Conservation (phyloP, 2,113 vertebrate species). For the Nothocercus nigrocapillus region DNA sequence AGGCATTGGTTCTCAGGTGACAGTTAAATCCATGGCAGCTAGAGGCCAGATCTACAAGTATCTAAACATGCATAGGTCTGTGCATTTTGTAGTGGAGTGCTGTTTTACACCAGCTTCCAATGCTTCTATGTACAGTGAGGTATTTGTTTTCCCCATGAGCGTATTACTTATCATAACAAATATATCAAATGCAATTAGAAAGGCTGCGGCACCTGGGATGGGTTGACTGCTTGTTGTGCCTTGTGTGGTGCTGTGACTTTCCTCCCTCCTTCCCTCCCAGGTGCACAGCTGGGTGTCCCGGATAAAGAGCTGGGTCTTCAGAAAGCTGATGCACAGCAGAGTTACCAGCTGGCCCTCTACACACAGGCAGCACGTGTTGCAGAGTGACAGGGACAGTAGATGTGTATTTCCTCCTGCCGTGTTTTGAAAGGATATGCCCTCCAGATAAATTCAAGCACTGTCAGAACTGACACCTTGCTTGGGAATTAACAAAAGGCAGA, state of each 20-base stretch:
- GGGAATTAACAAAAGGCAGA: conserved; percentile 10
- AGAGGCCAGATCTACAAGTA: neutral
- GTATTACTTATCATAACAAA: neutral
- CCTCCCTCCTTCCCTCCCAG: neutral
- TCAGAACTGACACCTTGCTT: conserved; percentile 17
- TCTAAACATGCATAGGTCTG: neutral
- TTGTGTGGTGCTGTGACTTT: neutral
- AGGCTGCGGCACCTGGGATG: neutral
- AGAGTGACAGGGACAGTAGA: neutral
- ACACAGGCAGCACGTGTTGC: fast-evolving
- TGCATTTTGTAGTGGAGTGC: neutral
- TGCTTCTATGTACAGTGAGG: neutral
- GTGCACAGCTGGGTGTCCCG: neutral
- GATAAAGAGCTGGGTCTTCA: neutral
- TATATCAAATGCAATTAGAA: neutral
- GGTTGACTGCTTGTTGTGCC: neutral
- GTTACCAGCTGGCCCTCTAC: neutral
- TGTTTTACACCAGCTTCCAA: neutral
- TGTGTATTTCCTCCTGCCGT: neutral
- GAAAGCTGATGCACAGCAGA: fast-evolving
- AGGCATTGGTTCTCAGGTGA: neutral
- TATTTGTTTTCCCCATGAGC: neutral
- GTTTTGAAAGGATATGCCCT: conserved; percentile 19
- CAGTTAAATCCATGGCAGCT: neutral
- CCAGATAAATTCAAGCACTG: conserved; percentile 16